Conservation (phyloP, 2,888 invertebrate species). For the Spisula solida region DNA sequence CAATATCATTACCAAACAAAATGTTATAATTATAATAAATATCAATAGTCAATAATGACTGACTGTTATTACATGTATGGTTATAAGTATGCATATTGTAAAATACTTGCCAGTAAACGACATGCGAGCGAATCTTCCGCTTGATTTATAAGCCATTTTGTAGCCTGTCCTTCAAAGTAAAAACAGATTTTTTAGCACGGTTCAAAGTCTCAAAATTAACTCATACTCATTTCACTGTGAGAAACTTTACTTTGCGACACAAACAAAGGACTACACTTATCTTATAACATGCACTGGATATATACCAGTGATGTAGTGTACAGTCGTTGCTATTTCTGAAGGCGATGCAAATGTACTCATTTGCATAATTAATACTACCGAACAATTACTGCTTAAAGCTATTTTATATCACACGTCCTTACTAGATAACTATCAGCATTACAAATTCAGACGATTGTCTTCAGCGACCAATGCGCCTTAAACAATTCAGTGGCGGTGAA, state of each 20-base stretch:
- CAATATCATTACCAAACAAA: no score
- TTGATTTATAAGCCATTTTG: constrained; percentile 21
- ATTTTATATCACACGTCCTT: background rate
- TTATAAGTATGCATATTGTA: background rate
- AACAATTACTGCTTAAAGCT: background rate
- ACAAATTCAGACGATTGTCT: background rate
- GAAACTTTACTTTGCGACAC: background rate
- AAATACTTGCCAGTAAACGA: constrained; percentile 25
- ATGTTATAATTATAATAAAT: no score
- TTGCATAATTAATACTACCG: background rate
- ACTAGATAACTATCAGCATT: background rate
- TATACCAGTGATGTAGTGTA: background rate
- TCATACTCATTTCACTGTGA: background rate
- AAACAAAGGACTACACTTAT: background rate
- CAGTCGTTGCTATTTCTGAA: background rate
- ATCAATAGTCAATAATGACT: no score
- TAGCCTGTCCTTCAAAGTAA: background rate
- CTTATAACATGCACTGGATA: background rate
- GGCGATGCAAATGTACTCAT: constrained; percentile 8
- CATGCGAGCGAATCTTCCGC: background rate
- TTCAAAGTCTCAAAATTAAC: background rate
- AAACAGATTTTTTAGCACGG: background rate
- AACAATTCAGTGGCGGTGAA: background rate
- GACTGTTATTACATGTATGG: no score
- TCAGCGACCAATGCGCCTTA: background rate